A percentile compares a stretch with the other conserved stretches of the same genome.
Conservation (phyloP, 2,113 vertebrate species). For the Atractosteus spatula region DNA sequence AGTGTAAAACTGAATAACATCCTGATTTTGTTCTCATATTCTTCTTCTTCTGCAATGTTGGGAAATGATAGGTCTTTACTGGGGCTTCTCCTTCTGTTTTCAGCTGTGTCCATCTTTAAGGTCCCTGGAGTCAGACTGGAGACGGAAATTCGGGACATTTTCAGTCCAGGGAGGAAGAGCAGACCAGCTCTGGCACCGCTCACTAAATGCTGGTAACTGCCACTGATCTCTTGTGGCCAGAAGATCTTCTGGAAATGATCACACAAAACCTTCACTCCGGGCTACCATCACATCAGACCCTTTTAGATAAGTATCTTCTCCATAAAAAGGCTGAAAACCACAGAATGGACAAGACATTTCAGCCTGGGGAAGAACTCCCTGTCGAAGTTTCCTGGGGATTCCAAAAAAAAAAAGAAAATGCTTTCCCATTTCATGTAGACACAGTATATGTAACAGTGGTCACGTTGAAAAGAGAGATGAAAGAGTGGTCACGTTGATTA, state of each 20-base stretch:
- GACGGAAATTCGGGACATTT: slow-evolving; percentile 75
- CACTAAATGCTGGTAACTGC: slow-evolving; percentile 71
- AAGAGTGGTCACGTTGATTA: too few relatives aligned
- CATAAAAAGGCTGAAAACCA: too few relatives aligned
- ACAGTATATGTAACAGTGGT: too few relatives aligned
- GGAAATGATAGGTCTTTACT: neutral
- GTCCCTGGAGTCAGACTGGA: slow-evolving; percentile 79
- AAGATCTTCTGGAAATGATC: neutral
- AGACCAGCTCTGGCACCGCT: slow-evolving; percentile 42
- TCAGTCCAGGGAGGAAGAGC: slow-evolving; percentile 56
- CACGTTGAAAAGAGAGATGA: too few relatives aligned
- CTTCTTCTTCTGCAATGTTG: too few relatives aligned
- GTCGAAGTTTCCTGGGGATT: too few relatives aligned
- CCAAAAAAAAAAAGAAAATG: too few relatives aligned
- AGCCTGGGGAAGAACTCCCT: too few relatives aligned
- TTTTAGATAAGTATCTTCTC: neutral
- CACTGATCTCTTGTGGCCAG: neutral
- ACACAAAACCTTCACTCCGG: neutral
- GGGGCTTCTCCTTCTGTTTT: slow-evolving; percentile 23
- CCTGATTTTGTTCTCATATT: too few relatives aligned
- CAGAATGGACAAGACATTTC: too few relatives aligned
- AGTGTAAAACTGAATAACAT: too few relatives aligned
- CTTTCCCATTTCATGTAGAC: too few relatives aligned
- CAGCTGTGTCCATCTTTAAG: slow-evolving; percentile 79
- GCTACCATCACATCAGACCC: neutral